These are phyloP conservation scores for Scelioninae gen. 1 DNA, from an alignment of 2,888 invertebrate species.

Conservation along the genomic window DNA sequence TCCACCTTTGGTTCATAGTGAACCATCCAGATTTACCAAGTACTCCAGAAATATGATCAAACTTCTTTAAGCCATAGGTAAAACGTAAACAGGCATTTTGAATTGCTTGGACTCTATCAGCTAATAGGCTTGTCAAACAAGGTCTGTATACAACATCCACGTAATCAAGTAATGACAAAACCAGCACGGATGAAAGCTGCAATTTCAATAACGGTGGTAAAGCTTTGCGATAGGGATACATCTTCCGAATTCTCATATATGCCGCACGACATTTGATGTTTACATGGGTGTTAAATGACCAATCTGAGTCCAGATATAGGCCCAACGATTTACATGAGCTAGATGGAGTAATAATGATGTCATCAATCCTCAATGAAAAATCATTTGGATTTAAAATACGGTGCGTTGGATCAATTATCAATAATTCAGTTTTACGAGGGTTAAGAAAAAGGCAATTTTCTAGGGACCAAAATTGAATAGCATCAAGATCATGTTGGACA, in stretches of 20 bases:
- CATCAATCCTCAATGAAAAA: not conserved
- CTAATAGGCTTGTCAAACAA: not conserved
- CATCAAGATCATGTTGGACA: not conserved
- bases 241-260: not conserved
- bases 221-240: not conserved
- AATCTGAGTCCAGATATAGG: not conserved
- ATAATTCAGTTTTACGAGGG: not conserved
- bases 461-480: not conserved
- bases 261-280: not conserved
- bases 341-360: not conserved
- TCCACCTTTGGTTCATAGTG: not conserved
- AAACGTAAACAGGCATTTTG: conserved; percentile 6
- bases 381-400: not conserved
- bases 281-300: conserved; percentile 10
- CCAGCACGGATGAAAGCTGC: not conserved
- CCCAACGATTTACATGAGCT: conserved; percentile 2
- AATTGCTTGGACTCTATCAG: not conserved
- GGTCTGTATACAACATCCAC: conserved; percentile 7
- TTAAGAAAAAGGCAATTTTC: not conserved
- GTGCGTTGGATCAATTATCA: not conserved
- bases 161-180: conserved; percentile 8
- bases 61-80: conserved; percentile 8
- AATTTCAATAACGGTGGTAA: not conserved
- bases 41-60: not conserved
- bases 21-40: not conserved